Evolutionary conservation across 2,113 vertebrate species (phyloP).

Genomic region (Caloenas nicobarica): DNA sequence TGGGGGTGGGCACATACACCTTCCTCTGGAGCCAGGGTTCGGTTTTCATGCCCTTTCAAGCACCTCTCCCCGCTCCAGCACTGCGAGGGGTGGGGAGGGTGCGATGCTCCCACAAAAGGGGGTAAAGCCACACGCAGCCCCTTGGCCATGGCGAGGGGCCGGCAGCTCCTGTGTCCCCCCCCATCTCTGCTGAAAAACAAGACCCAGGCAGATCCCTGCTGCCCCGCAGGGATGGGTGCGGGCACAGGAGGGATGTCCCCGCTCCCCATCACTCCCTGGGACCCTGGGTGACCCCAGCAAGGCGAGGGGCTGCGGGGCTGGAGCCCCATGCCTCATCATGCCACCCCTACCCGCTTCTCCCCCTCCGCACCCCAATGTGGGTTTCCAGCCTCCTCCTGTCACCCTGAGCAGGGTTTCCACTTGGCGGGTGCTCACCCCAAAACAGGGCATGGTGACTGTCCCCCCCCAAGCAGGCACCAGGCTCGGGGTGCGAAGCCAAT

Average conservation of each 20-base stretch:
- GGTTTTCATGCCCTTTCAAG: neutral
- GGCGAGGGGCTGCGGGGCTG: neutral
- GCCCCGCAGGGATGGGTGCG: accelerated
- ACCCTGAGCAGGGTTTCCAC: neutral
- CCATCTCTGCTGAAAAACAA: neutral
- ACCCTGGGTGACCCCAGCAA: accelerated
- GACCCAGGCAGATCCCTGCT: neutral
- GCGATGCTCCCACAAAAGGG: accelerated
- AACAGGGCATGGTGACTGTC: accelerated
- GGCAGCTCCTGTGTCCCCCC: neutral
- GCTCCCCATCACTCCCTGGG: accelerated
- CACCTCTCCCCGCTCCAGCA: neutral
- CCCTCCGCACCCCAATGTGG: accelerated
- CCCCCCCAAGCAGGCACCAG: neutral
- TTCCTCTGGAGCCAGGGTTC: neutral
- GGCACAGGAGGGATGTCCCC: neutral
- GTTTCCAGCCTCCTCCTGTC: neutral
- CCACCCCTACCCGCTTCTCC: neutral
- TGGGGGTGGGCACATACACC: neutral
- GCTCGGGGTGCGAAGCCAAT: neutral
- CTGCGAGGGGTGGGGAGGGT: accelerated
- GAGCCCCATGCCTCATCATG: accelerated
- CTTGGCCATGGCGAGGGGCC: neutral
- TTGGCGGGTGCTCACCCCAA: accelerated
- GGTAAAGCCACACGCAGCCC: neutral